Conservation (phyloP, 2,888 invertebrate genomes). For the Tetropium fuscum region DNA sequence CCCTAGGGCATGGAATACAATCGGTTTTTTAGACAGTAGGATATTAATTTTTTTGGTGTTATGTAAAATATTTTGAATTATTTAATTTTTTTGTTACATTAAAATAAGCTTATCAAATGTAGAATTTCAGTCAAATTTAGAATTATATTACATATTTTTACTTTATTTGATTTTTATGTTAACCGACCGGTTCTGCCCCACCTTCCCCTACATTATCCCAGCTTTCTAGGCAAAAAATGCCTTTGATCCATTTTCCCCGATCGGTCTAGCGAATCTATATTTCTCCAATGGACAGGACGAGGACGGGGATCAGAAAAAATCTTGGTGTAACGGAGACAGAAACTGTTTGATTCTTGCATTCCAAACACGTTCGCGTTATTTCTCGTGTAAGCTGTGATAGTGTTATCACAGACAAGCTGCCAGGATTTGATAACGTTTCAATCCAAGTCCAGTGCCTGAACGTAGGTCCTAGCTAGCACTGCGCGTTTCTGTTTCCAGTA, state of each 20-base stretch:
- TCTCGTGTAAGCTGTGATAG: conserved; percentile 52
- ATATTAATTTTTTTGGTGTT: no score
- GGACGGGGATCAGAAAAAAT: conserved; percentile 31
- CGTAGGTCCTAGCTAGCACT: conserved; percentile 47
- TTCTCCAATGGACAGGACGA: conserved; percentile 35
- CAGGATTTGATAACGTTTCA: conserved; percentile 19
- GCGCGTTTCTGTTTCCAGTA: conserved; percentile 57
- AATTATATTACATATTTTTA: no score
- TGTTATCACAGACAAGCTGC: conserved; percentile 45
- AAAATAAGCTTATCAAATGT: no score
- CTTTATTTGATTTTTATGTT: no score
- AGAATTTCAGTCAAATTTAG: no score
- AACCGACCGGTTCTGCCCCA: no score
- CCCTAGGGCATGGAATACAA: no score
- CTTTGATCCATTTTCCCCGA: conserved; percentile 46
- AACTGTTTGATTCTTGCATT: conserved; percentile 55
- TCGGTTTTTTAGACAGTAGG: no score
- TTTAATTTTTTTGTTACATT: no score
- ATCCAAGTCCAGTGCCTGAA: not conserved
- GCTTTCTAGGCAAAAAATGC: conserved; percentile 25
- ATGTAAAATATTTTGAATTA: no score
- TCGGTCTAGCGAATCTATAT: conserved; percentile 39
- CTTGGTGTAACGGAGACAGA: conserved; percentile 44
- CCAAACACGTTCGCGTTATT: conserved; percentile 59
- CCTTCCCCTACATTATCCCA: conserved; percentile 4